Evolutionary conservation across 2,888 invertebrate genomes (phyloP), one percentile per base, ranked within the genome.

Genomic region (Agrochola lota): DNA sequence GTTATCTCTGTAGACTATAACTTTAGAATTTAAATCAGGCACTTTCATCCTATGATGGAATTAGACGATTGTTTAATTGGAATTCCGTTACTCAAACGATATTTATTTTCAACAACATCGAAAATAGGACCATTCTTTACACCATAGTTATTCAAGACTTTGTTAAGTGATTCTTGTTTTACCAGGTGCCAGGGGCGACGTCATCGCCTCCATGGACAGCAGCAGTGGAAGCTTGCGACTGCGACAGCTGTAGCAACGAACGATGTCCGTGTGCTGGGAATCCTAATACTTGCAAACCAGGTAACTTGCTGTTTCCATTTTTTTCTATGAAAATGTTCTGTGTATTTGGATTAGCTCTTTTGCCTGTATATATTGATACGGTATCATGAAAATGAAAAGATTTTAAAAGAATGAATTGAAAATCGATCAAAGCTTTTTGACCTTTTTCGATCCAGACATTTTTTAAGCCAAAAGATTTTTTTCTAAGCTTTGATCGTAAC

Each of bases 181-280:
- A 26, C 1, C 80, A 95, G 95, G 95, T 95, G 2, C 94, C 95
- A 63, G 95, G 93, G 88, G 95, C 88, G 11, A 95, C 96, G 0
- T 89, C 91, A 2, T 92, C 95, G 0, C 96, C 96, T 0, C 94
- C 94, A 0, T 94, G 95, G 93, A 96, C 96, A 8, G 93, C 95
- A 0, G 95, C 96, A 2, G 94, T 96, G 23, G 96, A 95, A 57
- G 89, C 91, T 46, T 95, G 95, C 69, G 88, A 90, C 76, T 95
- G 95, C 78, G 91, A 91, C 15, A 85, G 90, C 3, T 95, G 95
- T 69, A 91, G 78, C 59, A 90, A 78, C 8, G 85, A 90, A 12
- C 86, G 89, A 17, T 94, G 94, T 72, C 84, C 91, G 0, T 94
- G 95, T 69, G 90, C 93, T 1, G 85, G 88, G 7, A 86, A 91